Percentiles rank a stretch among this genome's conserved stretches.
Conservation (phyloP, 2,888 invertebrate genomes). For the Cephus spinipes region DNA sequence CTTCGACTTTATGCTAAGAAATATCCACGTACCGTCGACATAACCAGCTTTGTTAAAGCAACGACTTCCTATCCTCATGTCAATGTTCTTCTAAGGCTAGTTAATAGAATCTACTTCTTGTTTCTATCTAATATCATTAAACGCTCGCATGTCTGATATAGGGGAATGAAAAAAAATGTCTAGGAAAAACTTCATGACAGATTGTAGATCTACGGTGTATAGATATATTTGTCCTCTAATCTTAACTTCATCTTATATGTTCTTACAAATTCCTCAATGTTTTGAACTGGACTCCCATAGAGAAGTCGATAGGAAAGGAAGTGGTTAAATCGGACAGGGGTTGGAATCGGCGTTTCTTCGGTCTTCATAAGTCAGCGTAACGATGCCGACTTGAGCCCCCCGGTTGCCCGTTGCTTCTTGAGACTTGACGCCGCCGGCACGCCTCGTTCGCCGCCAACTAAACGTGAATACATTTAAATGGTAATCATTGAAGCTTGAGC, state of each 20-base stretch:
- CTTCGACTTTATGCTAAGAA: constrained; percentile 39
- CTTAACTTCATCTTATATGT: not conserved
- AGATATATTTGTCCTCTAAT: no score
- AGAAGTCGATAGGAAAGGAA: not conserved
- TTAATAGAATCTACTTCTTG: not conserved
- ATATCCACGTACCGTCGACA: not conserved
- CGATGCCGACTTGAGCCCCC: constrained; percentile 31
- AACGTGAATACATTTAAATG: constrained; percentile 15
- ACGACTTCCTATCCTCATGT: not conserved
- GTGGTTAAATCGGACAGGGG: not conserved
- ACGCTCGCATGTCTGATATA: not conserved
- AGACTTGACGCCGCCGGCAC: constrained; percentile 6
- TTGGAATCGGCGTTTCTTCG: not conserved
- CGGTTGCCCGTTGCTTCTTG: not conserved
- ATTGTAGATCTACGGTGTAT: not conserved
- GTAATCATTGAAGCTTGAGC: constrained; percentile 7
- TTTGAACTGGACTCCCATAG: not conserved
- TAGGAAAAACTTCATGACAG: not conserved
- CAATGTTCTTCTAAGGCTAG: not conserved
- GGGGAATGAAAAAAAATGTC: not conserved
- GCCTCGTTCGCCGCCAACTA: constrained; percentile 8
- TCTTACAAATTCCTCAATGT: not conserved
- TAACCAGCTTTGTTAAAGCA: not conserved
- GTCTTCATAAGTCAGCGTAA: constrained; percentile 22
- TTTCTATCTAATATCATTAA: not conserved